Base-by-base conservation (phyloP, 1,140 invertebrate species). In the Drosophila ambigua region DNA sequence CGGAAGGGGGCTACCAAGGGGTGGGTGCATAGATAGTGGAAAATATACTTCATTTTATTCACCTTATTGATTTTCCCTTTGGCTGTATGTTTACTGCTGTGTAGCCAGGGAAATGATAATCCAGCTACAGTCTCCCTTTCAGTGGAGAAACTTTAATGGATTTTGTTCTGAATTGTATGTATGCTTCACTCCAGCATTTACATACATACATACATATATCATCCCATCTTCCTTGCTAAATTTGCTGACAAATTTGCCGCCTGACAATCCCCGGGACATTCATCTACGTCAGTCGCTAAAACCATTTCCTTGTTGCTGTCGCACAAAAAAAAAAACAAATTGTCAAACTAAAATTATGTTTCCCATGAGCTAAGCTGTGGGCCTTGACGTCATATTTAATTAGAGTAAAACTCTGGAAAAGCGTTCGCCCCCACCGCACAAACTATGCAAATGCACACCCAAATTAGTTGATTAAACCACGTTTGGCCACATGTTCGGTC, bases 61-160 rank as follows among this genome's bases (percentile, higher is more conserved):
- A 72, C 69, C 63, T 74, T 87, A 87, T 87, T 75, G 82, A 85
- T 85, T 85, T 69, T 69, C 35, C 45, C 49, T 23, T 87, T 75
- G 35, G 35, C 11, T 75, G 72, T 78, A 53, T 65, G 26, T 48
- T 41, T 58, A 43, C 39, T 50, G 50, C 15, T 67, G 43, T 48
- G 48, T 55, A 58, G 53, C 48, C 59, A 55, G 46, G 13, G 15
- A 41, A 24, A 31, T 51, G 68, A 74, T 64, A 72, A 72, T 74
- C 69, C 20, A 49, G 62, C 24, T 49, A 44, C 58, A 71, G 59
- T 71, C 57, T 69, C 7, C 35, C 48, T 54, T 67, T 49, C 35
- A 45, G 51, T 57, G 64, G 44, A 35, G n/a, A 43, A 68, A 68
- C 64, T 69, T 69, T 49, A 57, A 58, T 57, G 66, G 44, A 43